phyloP scores from a whole-genome alignment of 2,113 vertebrate species.

The Hippocampus comes region DNA sequence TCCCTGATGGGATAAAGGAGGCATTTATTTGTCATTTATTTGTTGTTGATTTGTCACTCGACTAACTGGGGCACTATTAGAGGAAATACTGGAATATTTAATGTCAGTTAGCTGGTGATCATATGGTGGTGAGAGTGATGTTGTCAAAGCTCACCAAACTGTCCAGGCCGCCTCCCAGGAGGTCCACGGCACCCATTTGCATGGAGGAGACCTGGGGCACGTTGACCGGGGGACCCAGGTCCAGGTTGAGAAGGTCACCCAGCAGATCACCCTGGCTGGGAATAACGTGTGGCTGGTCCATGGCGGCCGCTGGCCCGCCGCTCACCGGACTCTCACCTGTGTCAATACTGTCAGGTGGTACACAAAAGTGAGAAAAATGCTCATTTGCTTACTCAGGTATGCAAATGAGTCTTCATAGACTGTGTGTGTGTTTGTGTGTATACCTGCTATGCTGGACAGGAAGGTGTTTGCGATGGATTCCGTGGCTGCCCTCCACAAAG shows the following conservation, averaged over 20 bases:
- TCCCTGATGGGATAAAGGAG: too few species aligned
- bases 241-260: conserved; percentile 93
- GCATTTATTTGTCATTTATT: too few species aligned
- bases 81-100: neutral
- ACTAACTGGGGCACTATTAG: neutral
- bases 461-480: conserved; percentile 94
- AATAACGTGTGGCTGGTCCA: conserved; percentile 91
- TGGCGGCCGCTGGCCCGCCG: conserved; percentile 68
- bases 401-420: neutral
- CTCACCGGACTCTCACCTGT: conserved; percentile 94
- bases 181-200: conserved; percentile 95
- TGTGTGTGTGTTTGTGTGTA: neutral
- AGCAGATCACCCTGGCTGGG: conserved; percentile 92
- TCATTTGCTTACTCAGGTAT: neutral
- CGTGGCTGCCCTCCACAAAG: conserved; percentile 97
- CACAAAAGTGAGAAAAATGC: neutral
- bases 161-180: conserved; percentile 92
- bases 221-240: conserved; percentile 89
- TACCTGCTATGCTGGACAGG: conserved; percentile 97
- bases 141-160: conserved; percentile 81
- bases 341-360: conserved; percentile 73
- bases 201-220: conserved; percentile 89
- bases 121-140: neutral
- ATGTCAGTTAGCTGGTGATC: neutral
- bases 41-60: too few species aligned